Evolutionary conservation across 2,888 invertebrate species (phyloP).

Genomic region (Corbicula japonica): DNA sequence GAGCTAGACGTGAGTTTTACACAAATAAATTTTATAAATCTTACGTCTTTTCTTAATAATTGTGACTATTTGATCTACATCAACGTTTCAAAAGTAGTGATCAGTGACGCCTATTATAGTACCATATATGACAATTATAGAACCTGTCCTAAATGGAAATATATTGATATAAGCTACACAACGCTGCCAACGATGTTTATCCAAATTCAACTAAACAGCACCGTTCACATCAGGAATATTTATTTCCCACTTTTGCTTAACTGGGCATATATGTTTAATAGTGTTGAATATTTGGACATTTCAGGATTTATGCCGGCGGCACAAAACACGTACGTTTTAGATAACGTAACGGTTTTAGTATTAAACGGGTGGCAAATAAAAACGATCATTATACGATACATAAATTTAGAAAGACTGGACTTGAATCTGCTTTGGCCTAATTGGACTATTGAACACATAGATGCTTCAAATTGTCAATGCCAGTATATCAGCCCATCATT

Average conservation of each 20-base stretch:
- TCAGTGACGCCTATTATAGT: neutral
- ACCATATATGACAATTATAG: neutral
- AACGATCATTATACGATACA: neutral
- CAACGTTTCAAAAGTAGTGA: neutral
- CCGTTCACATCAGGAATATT: neutral
- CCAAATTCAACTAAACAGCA: neutral
- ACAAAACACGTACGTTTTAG: neutral
- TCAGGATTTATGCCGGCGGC: neutral
- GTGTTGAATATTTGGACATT: constrained; percentile 13
- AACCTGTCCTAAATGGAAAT: neutral
- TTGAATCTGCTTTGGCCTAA: neutral
- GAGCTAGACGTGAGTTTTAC: constrained; percentile 14
- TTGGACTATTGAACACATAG: neutral
- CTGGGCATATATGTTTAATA: neutral
- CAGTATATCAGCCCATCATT: no score
- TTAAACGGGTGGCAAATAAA: neutral
- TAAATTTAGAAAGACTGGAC: constrained; percentile 11
- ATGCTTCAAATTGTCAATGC: neutral
- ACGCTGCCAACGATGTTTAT: neutral
- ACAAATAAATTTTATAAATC: neutral
- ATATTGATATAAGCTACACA: neutral
- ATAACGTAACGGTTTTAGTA: neutral
- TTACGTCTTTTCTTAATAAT: neutral
- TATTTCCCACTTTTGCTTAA: neutral
- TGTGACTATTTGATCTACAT: constrained; percentile 3